Evolutionary conservation across 92 coral and sea anemone species (phyloP), one percentile per base, ranked within the genome.

Genomic region (Muricea muricata): DNA sequence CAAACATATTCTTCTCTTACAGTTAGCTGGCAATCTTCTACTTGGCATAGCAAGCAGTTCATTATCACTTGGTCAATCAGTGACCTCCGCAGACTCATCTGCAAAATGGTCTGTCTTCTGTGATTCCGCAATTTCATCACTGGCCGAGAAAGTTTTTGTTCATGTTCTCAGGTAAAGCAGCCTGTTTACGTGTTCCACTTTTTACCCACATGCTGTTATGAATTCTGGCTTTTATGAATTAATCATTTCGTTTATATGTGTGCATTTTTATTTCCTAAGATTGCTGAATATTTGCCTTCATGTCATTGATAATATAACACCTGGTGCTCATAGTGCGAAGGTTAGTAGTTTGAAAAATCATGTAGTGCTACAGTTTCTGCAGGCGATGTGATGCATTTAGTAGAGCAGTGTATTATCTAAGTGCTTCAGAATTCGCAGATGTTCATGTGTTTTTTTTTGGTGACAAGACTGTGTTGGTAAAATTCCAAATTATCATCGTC

Each of bases 321-420:
- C 99, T 3, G 99, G 99, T 65, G 93, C 88, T 0, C 94, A 90
- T 54, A 80, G 92, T 4, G 92, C 94, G 46, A 97, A 97, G 93
- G 99, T 97, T 88, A 50, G 79, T 71, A 10, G 3, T n/a, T 69
- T 41, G 41, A 10, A 69, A 55, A n/a, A n/a, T n/a, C n/a, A n/a
- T n/a, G n/a, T n/a, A n/a, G n/a, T n/a, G n/a, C n/a, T n/a, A n/a
- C n/a, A n/a, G n/a, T n/a, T n/a, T n/a, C n/a, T n/a, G n/a, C n/a
- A n/a, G n/a, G n/a, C n/a, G n/a, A n/a, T n/a, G n/a, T n/a, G n/a
- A n/a, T n/a, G n/a, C n/a, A n/a, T n/a, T n/a, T n/a, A n/a, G n/a
- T n/a, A n/a, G n/a, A n/a, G n/a, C n/a, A n/a, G n/a, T n/a, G n/a
- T 18, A 18, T 18, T 55, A 3, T 55, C 9, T 9, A 37, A 37